Evolutionary conservation across 2,888 invertebrate genomes (phyloP).

Genomic region (Drosophila recens): DNA sequence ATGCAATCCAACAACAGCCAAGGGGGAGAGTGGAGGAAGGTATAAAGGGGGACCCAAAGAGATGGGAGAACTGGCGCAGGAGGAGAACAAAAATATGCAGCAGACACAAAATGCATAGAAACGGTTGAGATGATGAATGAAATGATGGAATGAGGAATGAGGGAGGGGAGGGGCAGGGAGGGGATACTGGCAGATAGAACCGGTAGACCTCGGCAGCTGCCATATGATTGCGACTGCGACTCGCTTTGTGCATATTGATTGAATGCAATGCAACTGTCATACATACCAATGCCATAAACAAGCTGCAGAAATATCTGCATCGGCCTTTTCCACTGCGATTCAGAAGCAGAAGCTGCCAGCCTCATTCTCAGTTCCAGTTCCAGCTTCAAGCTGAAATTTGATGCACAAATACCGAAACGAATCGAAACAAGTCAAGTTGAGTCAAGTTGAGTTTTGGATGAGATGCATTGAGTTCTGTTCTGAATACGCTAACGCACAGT

Average conservation of each 20-base stretch:
- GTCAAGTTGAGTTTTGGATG: slow-evolving; percentile 14
- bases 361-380: slow-evolving; percentile 9
- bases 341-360: slow-evolving; percentile 15
- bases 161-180: too few relatives aligned
- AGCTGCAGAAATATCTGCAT: slow-evolving; percentile 35
- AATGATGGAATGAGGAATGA: background rate
- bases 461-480: slow-evolving; percentile 7
- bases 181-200: background rate
- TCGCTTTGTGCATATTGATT: slow-evolving; percentile 64
- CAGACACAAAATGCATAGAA: slow-evolving; percentile 54
- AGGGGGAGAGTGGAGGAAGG: background rate
- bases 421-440: slow-evolving; percentile 14
- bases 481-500: slow-evolving; percentile 8
- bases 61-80: background rate
- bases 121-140: slow-evolving; percentile 20
- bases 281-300: slow-evolving; percentile 69
- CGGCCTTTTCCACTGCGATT: slow-evolving; percentile 13
- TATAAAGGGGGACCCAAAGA: background rate
- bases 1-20: slow-evolving; percentile 24
- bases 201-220: slow-evolving; percentile 5
- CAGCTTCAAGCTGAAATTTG: slow-evolving; percentile 35
- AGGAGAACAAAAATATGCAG: background rate
- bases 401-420: slow-evolving; percentile 51
- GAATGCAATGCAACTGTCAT: slow-evolving; percentile 69
- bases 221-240: slow-evolving; percentile 23